Base-by-base conservation (phyloP, 2,888 invertebrate species). In the Oscheius myriophilus region DNA sequence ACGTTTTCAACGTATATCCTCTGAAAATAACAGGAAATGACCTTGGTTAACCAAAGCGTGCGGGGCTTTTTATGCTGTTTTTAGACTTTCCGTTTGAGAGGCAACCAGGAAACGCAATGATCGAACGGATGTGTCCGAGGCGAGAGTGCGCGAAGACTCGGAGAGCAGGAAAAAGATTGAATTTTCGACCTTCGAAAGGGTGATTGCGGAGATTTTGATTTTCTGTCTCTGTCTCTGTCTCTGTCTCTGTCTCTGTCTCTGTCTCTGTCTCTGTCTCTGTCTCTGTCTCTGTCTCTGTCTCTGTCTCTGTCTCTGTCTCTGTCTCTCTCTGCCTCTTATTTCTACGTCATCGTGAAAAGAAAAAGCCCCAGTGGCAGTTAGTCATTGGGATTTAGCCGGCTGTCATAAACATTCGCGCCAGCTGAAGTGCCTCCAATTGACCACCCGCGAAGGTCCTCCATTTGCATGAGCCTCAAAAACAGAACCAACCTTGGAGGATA, bases 1-100 rank as follows among this genome's bases (percentile, higher is more conserved):
- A 83, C 78, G 25, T 81, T 73, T 45, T 73, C 71, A 12, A 69
- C 69, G 62, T 71, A 67, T 39, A 69, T 63, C 61, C 71, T 70
- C 71, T 76, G 70, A 59, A 75, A 73, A 58, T 14, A 45, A 45
- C 52, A 52, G 52, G 21, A 23, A 6, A 23, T 52, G 4, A 52
- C 2, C 21, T 52, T 16, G 9, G 7, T 23, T 16, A 23, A 6
- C 12, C 25, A 53, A 53, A 53, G 3, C 2, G 2, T 25, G 1
- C 0, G 11, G 14, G 26, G 1, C 23, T 7, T 21, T 18, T 21
- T 49, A 49, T 18, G 11, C 49, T 21, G 21, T 23, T 49, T 49
- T 49, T 18, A 18, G 9, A 18, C 49, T 18, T 18, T 18, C 6
- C 4, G 14, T 25, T 54, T 1, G n/a, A 14, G 23, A 16, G 18